These are phyloP conservation scores for Nyctibius grandis DNA, from an alignment of 2,797 vertebrate genomes.

Conservation along the genomic window DNA sequence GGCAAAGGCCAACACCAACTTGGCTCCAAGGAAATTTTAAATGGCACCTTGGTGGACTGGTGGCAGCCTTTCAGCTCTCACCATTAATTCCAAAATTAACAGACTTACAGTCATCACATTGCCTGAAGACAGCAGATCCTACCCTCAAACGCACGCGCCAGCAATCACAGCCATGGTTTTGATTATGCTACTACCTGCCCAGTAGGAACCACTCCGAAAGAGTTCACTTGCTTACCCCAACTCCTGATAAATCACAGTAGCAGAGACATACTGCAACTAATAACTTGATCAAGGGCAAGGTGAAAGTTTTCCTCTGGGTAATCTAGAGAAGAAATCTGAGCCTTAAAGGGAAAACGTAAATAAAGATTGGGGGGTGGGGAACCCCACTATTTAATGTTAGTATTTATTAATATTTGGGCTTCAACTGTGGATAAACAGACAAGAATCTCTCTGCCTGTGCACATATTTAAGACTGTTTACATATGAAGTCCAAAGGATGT, in stretches of 20 bases:
- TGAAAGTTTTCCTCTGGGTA: neutral
- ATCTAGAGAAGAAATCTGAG: neutral
- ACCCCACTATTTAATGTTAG: neutral
- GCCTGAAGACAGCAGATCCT: neutral
- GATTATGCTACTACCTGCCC: neutral
- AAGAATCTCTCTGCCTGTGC: neutral
- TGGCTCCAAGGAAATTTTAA: neutral
- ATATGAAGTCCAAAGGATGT: conserved; percentile 33
- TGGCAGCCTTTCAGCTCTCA: neutral
- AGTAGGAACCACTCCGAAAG: neutral
- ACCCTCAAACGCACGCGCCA: fast-evolving
- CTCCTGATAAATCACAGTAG: neutral
- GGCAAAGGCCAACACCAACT: neutral
- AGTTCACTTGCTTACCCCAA: neutral
- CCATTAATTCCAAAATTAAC: neutral
- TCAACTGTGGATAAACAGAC: conserved; percentile 9
- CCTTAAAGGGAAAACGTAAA: neutral
- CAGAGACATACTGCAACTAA: neutral
- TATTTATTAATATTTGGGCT: conserved; percentile 20
- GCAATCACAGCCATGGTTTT: neutral
- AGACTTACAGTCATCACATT: neutral
- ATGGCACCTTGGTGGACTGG: neutral
- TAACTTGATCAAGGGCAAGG: neutral
- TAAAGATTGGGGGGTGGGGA: fast-evolving
- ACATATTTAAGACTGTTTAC: conserved; percentile 22